Conservation (phyloP, 2,797 vertebrate species). For the Cygnus olor region DNA sequence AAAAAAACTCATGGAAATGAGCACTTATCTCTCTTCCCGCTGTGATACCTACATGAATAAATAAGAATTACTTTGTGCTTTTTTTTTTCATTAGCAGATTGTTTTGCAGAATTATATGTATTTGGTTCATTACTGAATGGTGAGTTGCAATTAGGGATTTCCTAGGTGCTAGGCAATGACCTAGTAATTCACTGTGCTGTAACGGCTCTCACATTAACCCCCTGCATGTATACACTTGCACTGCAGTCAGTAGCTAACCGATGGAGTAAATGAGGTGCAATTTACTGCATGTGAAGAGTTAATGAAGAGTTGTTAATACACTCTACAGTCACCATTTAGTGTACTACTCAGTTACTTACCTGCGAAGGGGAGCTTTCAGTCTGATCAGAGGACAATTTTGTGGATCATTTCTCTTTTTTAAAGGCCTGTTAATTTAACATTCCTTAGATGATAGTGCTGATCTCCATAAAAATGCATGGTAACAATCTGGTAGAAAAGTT, state of each 20-base stretch:
- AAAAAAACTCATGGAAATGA: not conserved
- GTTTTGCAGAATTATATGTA: not conserved
- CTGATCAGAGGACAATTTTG: not conserved
- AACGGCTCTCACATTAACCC: not conserved
- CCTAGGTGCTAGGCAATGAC: not conserved
- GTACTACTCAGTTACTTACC: not conserved
- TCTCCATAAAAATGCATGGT: not conserved
- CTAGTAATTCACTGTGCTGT: not conserved
- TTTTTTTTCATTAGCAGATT: not conserved
- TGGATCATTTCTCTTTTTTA: not conserved
- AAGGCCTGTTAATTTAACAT: not conserved
- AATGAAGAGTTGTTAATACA: not conserved
- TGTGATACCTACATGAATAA: not conserved
- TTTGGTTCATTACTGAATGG: not conserved
- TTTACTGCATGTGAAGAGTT: not conserved
- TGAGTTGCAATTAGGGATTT: not conserved
- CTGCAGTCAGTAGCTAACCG: not conserved
- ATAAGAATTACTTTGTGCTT: not conserved
- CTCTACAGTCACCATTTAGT: not conserved
- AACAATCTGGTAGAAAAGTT: constrained; percentile 1
- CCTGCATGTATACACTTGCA: not conserved
- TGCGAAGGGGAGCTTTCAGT: not conserved
- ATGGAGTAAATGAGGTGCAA: not conserved
- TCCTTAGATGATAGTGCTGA: not conserved
- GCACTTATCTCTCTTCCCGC: not conserved